Base-by-base conservation (phyloP, 2,797 vertebrate species). In the Paratrypauchen microcephalus region DNA sequence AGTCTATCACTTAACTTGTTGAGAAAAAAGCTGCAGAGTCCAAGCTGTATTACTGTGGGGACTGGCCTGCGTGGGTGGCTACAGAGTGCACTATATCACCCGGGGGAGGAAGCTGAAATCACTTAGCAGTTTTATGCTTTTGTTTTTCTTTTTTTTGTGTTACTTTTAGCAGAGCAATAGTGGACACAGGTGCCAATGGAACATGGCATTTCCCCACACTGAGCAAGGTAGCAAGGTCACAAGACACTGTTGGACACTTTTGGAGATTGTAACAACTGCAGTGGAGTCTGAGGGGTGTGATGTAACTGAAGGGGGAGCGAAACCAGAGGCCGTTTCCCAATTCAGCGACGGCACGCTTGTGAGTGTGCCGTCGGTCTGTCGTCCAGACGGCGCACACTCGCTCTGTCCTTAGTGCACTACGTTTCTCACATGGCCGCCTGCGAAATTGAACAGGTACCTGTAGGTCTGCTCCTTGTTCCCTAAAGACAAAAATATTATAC, bases 1-100 rank as follows among this genome's bases (percentile, higher is more conserved):
- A 87, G 73, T 87, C 84, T 92, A 89, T 84, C 71, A 76, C 76
- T 88, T 84, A 80, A 88, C 79, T 84, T 83, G 72, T 76, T 78
- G 82, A 81, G 75, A 84, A 80, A 55, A 84, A 77, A 79, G 71
- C 84, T 68, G 59, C 50, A 79, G 84, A 88, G 85, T 89, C 83
- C 86, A 77, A 81, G 69, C 82, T 78, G 87, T 90, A 92, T 88
- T 85, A 81, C 84, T 71, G 67, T 56, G 80, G 83, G 84, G 83
- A 86, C 88, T 83, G 85, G 83, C 65, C 78, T 84, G 81, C 66
- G 65, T 81, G 81, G 86, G 87, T 83, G 74, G 80, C 81, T 83
- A 84, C 73, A 85, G 83, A 91, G 85, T 88, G 83, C 87, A 86
- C 81, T 89, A 89, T 79, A 87, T 88, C 86, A 86, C 89, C 73